Conservation (phyloP, 2,113 vertebrate species). For the Hemiprocne comata region DNA sequence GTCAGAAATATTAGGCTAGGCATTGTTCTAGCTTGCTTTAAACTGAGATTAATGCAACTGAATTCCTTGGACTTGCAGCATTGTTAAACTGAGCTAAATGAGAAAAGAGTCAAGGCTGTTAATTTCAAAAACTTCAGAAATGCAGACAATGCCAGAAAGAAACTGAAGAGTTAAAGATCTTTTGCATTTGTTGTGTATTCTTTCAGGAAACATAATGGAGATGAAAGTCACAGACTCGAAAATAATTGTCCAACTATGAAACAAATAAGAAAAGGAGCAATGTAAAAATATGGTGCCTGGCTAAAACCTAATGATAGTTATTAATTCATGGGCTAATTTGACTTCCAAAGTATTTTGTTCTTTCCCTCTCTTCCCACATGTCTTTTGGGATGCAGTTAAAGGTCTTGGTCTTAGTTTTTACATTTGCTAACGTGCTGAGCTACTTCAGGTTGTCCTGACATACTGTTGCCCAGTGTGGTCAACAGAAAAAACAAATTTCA, state of each 20-base stretch:
- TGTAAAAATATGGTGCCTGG: neutral
- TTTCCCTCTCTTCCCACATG: neutral
- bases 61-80: neutral
- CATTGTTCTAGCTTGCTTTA: neutral
- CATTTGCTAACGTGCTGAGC: neutral
- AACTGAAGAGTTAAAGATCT: neutral
- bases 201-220: neutral
- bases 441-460: neutral
- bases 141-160: neutral
- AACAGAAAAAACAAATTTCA: neutral
- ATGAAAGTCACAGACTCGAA: neutral
- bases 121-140: constrained; percentile 24
- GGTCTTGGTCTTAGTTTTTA: neutral
- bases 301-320: constrained; percentile 1
- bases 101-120: neutral
- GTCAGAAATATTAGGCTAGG: neutral
- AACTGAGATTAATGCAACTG: neutral
- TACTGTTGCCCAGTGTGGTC: neutral
- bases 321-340: constrained; percentile 9
- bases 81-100: neutral
- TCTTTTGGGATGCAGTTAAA: constrained; percentile 8
- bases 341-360: neutral
- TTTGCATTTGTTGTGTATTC: neutral
- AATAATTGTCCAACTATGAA: neutral
- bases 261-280: neutral